Conservation (phyloP, 2,888 invertebrate genomes). For the Ectropis crepuscularia region DNA sequence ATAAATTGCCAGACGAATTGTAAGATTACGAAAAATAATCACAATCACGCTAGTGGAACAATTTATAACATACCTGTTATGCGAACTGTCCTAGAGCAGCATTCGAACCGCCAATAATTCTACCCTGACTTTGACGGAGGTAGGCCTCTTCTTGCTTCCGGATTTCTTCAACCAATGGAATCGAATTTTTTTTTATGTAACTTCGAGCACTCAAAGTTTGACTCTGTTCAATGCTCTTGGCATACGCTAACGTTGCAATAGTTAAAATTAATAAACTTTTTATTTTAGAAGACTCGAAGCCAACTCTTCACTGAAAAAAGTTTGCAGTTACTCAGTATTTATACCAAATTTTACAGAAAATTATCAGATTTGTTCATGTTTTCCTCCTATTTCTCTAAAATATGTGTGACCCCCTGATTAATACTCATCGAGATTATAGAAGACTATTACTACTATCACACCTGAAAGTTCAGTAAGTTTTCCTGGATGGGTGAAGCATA, state of each 20-base stretch:
- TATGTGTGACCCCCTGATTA: too few species aligned
- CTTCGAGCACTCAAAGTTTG: conserved; percentile 11
- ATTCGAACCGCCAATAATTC: conserved; percentile 43
- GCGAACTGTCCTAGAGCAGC: conserved; percentile 38
- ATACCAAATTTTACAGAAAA: neutral
- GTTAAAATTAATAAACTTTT: conserved; percentile 15
- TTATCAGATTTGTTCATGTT: too few species aligned
- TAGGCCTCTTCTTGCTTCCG: conserved; percentile 28
- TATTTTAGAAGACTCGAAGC: conserved; percentile 5
- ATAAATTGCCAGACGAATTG: too few species aligned
- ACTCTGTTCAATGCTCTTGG: conserved; percentile 19
- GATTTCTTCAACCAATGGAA: conserved; percentile 22
- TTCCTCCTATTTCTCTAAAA: too few species aligned
- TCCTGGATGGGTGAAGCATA: too few species aligned
- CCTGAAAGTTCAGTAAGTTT: too few species aligned
- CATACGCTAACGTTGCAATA: conserved; percentile 12
- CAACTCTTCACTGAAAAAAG: neutral
- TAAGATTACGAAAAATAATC: too few species aligned
- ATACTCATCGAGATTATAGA: too few species aligned
- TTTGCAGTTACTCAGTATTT: neutral
- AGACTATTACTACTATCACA: too few species aligned
- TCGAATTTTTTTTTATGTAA: conserved; percentile 7
- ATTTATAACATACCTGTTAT: conserved; percentile 40
- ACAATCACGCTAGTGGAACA: neutral
- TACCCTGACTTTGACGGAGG: conserved; percentile 17